Evolutionary conservation across 2,888 invertebrate genomes (phyloP).

Genomic region (Agrilus biguttatus): DNA sequence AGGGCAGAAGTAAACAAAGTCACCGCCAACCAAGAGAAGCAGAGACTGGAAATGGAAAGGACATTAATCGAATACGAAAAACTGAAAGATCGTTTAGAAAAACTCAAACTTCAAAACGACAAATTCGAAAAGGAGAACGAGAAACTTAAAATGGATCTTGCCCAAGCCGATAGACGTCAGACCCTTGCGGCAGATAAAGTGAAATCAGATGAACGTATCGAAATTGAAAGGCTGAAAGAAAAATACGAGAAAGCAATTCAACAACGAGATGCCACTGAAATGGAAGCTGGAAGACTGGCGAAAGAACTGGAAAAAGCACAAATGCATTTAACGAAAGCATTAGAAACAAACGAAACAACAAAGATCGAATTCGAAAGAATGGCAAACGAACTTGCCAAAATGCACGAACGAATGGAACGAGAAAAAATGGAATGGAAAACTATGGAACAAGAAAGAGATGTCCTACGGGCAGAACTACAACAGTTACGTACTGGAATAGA

Average conservation of each 20-base stretch:
- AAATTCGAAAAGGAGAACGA: constrained; percentile 65
- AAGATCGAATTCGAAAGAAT: constrained; percentile 76
- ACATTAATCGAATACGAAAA: constrained; percentile 83
- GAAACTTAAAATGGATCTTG: constrained; percentile 54
- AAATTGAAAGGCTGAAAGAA: constrained; percentile 72
- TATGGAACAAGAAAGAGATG: constrained; percentile 60
- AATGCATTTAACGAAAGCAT: constrained; percentile 66
- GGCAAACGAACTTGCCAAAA: constrained; percentile 64
- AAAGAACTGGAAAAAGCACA: constrained; percentile 79
- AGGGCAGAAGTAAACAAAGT: constrained; percentile 66
- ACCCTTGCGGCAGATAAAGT: constrained; percentile 48
- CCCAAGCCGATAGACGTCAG: constrained; percentile 46
- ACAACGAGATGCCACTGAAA: constrained; percentile 68
- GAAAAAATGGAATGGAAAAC: constrained; percentile 54
- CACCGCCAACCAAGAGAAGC: constrained; percentile 61
- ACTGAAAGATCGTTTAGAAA: constrained; percentile 70
- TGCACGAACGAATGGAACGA: constrained; percentile 67
- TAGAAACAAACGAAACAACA: constrained; percentile 69
- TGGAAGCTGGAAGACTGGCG: constrained; percentile 70
- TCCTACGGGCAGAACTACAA: constrained; percentile 52
- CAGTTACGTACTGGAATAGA: constrained; percentile 49
- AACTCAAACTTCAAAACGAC: constrained; percentile 57
- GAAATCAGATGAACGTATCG: constrained; percentile 53
- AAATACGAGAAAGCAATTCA: constrained; percentile 75
- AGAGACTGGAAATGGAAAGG: constrained; percentile 64